Evolutionary conservation across 2,797 vertebrate genomes (phyloP).

Genomic region (Acipenser ruthenus): DNA sequence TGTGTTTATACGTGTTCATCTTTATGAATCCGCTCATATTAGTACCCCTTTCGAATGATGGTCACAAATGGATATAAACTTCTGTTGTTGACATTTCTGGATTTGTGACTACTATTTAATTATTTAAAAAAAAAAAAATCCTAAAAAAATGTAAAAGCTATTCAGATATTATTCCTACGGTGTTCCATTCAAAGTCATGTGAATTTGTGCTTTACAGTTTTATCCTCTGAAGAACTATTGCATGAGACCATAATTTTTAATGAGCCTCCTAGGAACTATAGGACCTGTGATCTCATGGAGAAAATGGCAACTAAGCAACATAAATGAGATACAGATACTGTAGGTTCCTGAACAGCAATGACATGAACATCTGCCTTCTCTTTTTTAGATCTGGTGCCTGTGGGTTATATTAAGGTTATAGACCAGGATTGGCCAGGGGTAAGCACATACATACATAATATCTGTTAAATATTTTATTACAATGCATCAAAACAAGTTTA

Average conservation of each 20-base stretch:
- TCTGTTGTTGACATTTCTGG: too few species aligned
- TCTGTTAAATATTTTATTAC: slow-evolving; percentile 2
- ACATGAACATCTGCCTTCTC: slow-evolving; percentile 26
- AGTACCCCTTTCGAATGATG: too few species aligned
- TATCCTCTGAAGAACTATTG: too few species aligned
- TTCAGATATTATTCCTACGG: too few species aligned
- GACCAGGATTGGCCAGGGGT: background rate
- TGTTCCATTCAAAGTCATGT: too few species aligned
- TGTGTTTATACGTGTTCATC: too few species aligned
- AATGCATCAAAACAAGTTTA: background rate
- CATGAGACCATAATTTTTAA: background rate
- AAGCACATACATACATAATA: background rate
- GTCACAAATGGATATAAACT: too few species aligned
- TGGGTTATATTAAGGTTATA: slow-evolving; percentile 13
- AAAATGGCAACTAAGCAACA: background rate
- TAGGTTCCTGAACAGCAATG: slow-evolving; percentile 6
- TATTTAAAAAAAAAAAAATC: too few species aligned
- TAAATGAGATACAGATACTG: slow-evolving; percentile 6
- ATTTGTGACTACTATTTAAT: too few species aligned
- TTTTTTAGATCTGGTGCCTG: slow-evolving; percentile 14
- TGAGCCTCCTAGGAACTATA: slow-evolving; percentile 3
- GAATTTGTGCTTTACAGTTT: too few species aligned
- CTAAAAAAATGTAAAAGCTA: too few species aligned
- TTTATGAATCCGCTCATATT: too few species aligned
- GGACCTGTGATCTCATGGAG: background rate